Evolutionary conservation across 2,113 vertebrate genomes (phyloP), one percentile per base, ranked within the genome.

Genomic region (Aphyosemion australe): DNA sequence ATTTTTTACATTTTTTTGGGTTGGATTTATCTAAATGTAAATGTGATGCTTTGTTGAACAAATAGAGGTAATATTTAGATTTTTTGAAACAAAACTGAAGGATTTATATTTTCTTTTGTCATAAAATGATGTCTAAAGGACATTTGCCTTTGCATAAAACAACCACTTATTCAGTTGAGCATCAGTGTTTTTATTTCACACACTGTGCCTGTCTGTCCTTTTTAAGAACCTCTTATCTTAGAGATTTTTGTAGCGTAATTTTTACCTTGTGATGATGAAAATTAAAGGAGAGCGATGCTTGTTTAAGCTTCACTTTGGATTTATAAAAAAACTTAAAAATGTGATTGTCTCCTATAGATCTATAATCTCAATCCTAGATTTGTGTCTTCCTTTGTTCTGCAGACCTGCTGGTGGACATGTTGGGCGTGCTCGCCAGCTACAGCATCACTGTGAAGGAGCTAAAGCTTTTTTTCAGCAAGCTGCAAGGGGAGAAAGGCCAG

Each of bases 401-500:
- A 99, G 97, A 99, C 92, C 92, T 99, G 72, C 83, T 98, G 52
- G 97, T 98, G 87, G 97, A 99, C 84, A 97, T 96, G 96, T 83
- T 99, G 85, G 95, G 97, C 15, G 97, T 98, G 59, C 82, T 99
- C 79, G 96, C 97, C 54, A 97, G 95, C 90, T 99, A 99, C 88
- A 98, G 95, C 92, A 91, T 99, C 92, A 98, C 96, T 0, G 97
- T 99, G 68, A 96, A 96, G 68, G 97, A 99, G 76, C 90, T 99
- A 46, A 99, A 99, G 90, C 90, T 99, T 5, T 97, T 97, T 90
- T 99, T 98, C 92, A 98, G 97, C 92, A 97, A 96, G 82, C 94
- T 99, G 73, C 97, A 96, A 88, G 97, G 96, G 89, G 94, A 96
- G 84, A 94, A 93, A 89, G 94, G 94, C 84, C 95, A 94, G 91